A percentile compares a stretch with the other conserved stretches of the same genome.
Evolutionary conservation across 2,797 vertebrate genomes (phyloP).

Genomic region (Tokudaia tokunoshimensis): DNA sequence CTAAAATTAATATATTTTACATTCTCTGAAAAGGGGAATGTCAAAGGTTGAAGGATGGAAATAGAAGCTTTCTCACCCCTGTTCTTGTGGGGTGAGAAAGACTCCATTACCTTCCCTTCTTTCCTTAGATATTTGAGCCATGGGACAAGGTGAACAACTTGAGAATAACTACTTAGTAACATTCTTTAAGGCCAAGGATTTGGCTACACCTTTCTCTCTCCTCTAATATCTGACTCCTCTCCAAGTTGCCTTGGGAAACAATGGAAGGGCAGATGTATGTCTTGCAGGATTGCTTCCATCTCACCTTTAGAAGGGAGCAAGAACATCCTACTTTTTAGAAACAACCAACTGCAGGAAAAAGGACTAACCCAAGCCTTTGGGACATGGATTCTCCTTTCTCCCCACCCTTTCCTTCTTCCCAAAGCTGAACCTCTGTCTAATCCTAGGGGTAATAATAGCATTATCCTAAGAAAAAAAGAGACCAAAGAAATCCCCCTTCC

Average conservation of each 20-base stretch:
- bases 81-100: slow-evolving; percentile 47
- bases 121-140: slow-evolving; percentile 37
- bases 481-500: slow-evolving; percentile 18
- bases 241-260: slow-evolving; percentile 41
- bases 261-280: background rate
- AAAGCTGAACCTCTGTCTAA: slow-evolving; percentile 21
- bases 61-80: slow-evolving; percentile 51
- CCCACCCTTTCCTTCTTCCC: background rate
- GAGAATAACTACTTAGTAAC: slow-evolving; percentile 37
- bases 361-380: slow-evolving; percentile 32
- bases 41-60: slow-evolving; percentile 41
- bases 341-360: background rate
- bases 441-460: slow-evolving; percentile 28
- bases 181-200: slow-evolving; percentile 65
- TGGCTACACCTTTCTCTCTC: slow-evolving; percentile 52
- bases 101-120: slow-evolving; percentile 22
- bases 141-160: slow-evolving; percentile 37
- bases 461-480: slow-evolving; percentile 22
- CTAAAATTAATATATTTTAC: slow-evolving; percentile 74
- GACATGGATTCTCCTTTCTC: slow-evolving; percentile 12
- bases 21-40: slow-evolving; percentile 75
- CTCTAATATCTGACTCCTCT: slow-evolving; percentile 39
- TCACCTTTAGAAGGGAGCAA: slow-evolving; percentile 16
- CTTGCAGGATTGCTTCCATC: background rate
- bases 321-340: background rate